Evolutionary conservation across 2,113 vertebrate species (phyloP), one percentile per base, ranked within the genome.

Genomic region (Stictonetta naevosa): DNA sequence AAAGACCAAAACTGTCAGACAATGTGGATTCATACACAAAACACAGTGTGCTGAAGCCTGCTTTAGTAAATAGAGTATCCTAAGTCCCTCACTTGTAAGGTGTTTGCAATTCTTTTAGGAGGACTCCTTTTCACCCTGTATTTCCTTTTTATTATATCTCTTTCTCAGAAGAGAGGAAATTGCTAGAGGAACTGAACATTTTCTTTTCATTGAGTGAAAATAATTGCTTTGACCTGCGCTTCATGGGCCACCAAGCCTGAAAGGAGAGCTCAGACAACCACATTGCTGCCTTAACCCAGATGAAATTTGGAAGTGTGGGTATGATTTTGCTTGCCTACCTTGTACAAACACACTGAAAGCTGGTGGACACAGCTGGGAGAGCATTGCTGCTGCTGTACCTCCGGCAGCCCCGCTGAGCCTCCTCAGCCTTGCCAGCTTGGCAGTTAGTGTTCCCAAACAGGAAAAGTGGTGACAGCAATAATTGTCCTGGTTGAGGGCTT

Each of bases 351-450:
- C 25, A 21, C 25, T 53, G 34, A 79, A 53, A 75, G 25, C 12
- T 23, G 13, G 2, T 33, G 13, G 3, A 33, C 1, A 2, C 17
- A 12, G 5, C 8, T 33, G 67, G 13, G 25, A 28, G 15, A 26
- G 21, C 6, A 10, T 15, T 23, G 25, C 25, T 74, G 18, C 21
- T 13, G 11, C 20, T 4, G 2, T 25, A 46, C 2, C 5, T 13
- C 18, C 23, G 11, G 23, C 48, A 72, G 34, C 16, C 16, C 46
- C 3, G 9, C 8, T 2, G 8, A 60, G 10, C 21, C 44, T 58
- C 28, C 46, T 66, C 46, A 50, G 28, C 46, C 19, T 38, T 21
- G 44, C 22, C 46, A 28, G 9, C 14, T 60, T 38, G 83, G 46
- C 6, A 21, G 28, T 19, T 17, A 13, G 19, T 6, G 3, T 55